Percentiles rank a stretch among this genome's conserved stretches.
Conservation (phyloP, 2,888 invertebrate species). For the Polia nebulosa region DNA sequence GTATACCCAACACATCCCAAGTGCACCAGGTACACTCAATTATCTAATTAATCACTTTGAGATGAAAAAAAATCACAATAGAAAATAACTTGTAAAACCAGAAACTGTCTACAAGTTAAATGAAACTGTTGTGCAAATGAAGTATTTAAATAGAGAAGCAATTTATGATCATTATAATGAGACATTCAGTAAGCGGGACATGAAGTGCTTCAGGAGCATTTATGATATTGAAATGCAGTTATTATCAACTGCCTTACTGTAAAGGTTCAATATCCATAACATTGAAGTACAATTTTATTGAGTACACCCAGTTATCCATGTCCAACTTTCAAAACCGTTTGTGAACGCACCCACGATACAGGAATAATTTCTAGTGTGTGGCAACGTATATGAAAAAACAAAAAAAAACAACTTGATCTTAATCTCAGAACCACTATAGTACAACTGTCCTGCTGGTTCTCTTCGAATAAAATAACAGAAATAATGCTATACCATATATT, state of each 20-base stretch:
- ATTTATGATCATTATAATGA: conserved; percentile 18
- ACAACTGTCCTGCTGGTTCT: conserved; percentile 4
- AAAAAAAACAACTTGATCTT: no score
- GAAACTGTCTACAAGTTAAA: conserved; percentile 1
- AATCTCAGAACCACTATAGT: conserved; percentile 7
- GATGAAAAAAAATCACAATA: not conserved
- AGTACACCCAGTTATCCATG: conserved; percentile 29
- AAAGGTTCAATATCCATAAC: conserved; percentile 12
- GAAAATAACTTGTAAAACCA: not conserved
- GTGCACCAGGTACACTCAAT: conserved; percentile 83
- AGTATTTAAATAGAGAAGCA: not conserved
- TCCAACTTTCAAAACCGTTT: conserved; percentile 48
- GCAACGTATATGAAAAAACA: no score
- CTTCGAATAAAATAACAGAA: conserved; percentile 4
- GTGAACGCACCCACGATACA: no score
- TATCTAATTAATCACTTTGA: not conserved
- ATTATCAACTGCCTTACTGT: conserved; percentile 1
- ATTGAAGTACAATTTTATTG: conserved; percentile 9
- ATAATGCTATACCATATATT: not conserved
- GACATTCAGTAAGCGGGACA: not conserved
- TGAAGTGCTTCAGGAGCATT: not conserved
- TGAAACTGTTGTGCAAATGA: not conserved
- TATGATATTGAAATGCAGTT: not conserved
- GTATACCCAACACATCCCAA: conserved; percentile 76
- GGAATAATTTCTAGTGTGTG: no score